Base-by-base conservation (phyloP, 2,113 vertebrate genomes). In the Silurus asotus region DNA sequence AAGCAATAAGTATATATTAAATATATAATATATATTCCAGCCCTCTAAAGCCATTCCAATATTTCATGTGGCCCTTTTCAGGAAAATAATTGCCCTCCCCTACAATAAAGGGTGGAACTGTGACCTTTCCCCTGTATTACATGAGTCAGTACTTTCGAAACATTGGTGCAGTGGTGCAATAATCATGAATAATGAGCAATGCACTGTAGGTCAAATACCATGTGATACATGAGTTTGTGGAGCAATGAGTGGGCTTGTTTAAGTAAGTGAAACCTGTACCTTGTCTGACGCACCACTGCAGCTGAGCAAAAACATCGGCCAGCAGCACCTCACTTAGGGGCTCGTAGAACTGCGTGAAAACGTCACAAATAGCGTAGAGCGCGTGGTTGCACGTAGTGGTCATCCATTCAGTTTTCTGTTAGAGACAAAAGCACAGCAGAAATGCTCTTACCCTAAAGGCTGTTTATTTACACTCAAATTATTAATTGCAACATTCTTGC, bases 201-300 rank as follows among this genome's bases (percentile, higher is more conserved):
- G 25, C 4, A 13, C 45, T 62, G 37, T 25, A 53, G 8, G 48
- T 15, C 25, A 48, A 5, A n/a, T 62, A 7, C 3, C 23, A 10
- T 65, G 83, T 20, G 59, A 65, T 28, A 19, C 7, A 77, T 3
- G 10, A 65, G 25, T 3, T 37, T 0, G 13, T 65, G n/a, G 8
- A 28, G 59, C 9, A 11, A 10, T 8, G 7, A n/a, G 45, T 28
- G 51, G 7, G 20, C 56, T 48, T 25, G 19, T 6, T 0, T 55
- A 13, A 77, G 48, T 14, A 48, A 67, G 20, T 10, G 17, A 49
- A 58, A 69, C 49, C 25, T 89, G 59, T 94, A 99, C 98, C 98
- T 98, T 99, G 98, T 90, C 96, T 95, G 87, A 99, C 97, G 92
- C 98, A 99, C 98, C 98, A 99, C 93, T 99, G 97, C 64, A 99